Evolutionary conservation across 2,797 vertebrate genomes (phyloP), one percentile per base, ranked within the genome.

Genomic region (Hylomyscus alleni): DNA sequence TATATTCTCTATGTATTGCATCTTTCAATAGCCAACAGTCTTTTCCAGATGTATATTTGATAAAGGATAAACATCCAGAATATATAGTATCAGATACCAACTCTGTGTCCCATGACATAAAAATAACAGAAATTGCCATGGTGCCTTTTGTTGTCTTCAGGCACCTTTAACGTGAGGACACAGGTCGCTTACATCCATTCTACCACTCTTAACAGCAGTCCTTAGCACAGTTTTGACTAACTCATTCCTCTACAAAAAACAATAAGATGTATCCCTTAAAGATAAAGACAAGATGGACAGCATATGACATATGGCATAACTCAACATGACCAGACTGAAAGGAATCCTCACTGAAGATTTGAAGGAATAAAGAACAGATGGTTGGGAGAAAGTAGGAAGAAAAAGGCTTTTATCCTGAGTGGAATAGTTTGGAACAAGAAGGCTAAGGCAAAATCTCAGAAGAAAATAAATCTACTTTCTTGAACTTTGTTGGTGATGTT

Each of bases 381-480:
- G 17, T 13, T 37, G 5, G 24, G 90, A 56, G 14, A 94, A 72
- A 13, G 20, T 37, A 77, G 82, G 77, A 93, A 81, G 13, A 69
- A 26, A 50, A 44, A 47, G n/a, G 73, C 10, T 81, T 47, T 90
- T 37, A 96, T 80, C 50, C 29, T 82, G 24, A 84, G 50, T 44
- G 87, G 34, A 69, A 67, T 56, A 56, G 1, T 24, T 81, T 83
- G 22, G 15, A 76, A 84, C 17, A 72, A 62, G 31, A 84, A 31
- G 17, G 50, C 12, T 90, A 26, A 10, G 69, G 17, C 81, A 31
- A 85, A 95, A 84, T 81, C 19, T 60, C 11, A 34, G 52, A n/a
- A 90, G 24, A 95, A 96, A 90, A 93, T 26, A 47, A 89, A 91
- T 6, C 72, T 0, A 1, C 56, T 82, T 50, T 85, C 60, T 40